Conservation (phyloP, 2,888 invertebrate species). For the Cephus pygmeus region DNA sequence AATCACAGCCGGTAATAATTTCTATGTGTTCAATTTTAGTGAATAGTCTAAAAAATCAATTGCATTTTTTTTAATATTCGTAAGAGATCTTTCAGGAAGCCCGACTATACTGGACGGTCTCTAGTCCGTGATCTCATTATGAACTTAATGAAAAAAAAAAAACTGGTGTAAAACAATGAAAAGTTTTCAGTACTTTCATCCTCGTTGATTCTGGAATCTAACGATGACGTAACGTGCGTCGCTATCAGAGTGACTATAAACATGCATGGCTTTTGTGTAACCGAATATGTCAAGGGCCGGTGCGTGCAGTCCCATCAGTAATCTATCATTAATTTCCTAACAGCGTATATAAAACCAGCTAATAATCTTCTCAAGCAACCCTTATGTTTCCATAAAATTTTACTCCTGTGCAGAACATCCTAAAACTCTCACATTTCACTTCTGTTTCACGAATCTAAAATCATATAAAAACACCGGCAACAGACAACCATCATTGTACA, state of each 20-base stretch:
- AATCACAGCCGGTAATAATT: not conserved
- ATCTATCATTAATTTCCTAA: not conserved
- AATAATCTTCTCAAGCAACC: not conserved
- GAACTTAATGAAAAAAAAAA: not conserved
- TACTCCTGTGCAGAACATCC: not conserved
- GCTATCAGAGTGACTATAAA: constrained; percentile 46
- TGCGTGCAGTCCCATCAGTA: constrained; percentile 2
- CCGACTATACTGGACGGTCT: too few relatives aligned
- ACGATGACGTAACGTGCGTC: constrained; percentile 41
- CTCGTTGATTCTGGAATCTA: constrained; percentile 22
- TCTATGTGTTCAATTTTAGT: not conserved
- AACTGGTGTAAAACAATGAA: not conserved
- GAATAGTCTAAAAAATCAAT: not conserved
- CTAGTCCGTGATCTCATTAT: too few relatives aligned
- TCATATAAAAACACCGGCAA: not conserved
- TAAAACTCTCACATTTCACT: not conserved
- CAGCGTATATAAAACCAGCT: not conserved
- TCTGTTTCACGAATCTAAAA: not conserved
- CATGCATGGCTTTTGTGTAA: constrained; percentile 35
- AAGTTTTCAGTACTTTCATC: not conserved
- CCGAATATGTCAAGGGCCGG: constrained; percentile 61
- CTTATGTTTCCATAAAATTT: not conserved
- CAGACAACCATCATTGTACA: not conserved
- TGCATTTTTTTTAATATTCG: too few relatives aligned
- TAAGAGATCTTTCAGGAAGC: too few relatives aligned